A percentile compares a stretch with the other conserved stretches of the same genome.
Evolutionary conservation across 1,140 invertebrate genomes (phyloP).

Genomic region (Oedothorax gibbosus): DNA sequence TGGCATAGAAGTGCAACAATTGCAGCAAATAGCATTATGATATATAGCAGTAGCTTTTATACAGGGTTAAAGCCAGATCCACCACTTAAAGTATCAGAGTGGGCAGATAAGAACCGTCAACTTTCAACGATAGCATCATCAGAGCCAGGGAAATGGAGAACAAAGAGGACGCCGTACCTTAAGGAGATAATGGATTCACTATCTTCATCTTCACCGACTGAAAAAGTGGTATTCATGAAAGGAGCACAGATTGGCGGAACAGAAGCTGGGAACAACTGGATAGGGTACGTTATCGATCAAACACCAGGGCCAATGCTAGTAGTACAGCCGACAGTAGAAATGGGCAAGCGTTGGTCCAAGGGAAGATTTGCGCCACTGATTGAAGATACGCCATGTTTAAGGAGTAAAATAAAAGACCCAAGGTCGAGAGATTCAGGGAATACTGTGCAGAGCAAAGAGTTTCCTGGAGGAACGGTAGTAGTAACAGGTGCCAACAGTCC

Average conservation of each 20-base stretch:
- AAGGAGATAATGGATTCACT: not conserved
- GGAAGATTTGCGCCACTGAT: slow-evolving; percentile 30
- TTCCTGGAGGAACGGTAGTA: slow-evolving; percentile 25
- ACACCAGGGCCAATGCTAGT: slow-evolving; percentile 16
- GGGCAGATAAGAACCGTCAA: not conserved
- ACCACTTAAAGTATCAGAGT: too few species aligned
- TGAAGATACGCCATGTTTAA: slow-evolving; percentile 19
- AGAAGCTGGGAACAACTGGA: slow-evolving; percentile 29
- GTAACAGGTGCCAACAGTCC: slow-evolving; percentile 5
- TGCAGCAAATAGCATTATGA: too few species aligned
- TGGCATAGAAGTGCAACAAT: too few species aligned
- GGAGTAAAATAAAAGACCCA: slow-evolving; percentile 14
- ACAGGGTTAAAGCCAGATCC: too few species aligned
- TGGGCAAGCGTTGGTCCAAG: slow-evolving; percentile 20
- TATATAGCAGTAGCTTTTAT: too few species aligned
- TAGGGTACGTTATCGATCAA: slow-evolving; percentile 26
- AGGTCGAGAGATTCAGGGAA: slow-evolving; percentile 28
- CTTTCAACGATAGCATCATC: slow-evolving; percentile 8
- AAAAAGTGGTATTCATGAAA: not conserved
- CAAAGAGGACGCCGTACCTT: not conserved
- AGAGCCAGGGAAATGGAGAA: slow-evolving; percentile 1
- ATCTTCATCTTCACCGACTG: too few species aligned
- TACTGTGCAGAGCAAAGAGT: slow-evolving; percentile 27
- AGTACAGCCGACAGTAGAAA: slow-evolving; percentile 20
- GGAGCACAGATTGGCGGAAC: slow-evolving; percentile 67